Conservation (phyloP, 2,113 vertebrate genomes). For the Myiozetetes cayanensis region DNA sequence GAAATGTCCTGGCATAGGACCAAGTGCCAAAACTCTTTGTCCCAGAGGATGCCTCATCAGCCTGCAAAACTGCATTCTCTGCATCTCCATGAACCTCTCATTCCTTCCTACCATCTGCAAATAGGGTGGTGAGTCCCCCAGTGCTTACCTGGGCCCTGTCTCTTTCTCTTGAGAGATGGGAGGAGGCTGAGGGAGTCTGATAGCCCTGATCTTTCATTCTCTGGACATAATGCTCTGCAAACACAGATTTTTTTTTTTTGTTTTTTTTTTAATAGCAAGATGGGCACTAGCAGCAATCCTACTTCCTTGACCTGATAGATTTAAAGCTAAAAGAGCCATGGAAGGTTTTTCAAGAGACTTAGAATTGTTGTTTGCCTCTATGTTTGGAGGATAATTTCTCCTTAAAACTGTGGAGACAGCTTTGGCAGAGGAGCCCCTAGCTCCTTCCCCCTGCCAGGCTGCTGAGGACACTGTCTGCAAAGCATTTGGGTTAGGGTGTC, state of each 20-base stretch:
- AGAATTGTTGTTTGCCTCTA: background rate
- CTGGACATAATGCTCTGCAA: rapidly evolving
- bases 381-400: background rate
- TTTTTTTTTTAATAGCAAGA: background rate
- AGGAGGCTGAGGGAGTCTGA: background rate
- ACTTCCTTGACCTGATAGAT: background rate
- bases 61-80: background rate
- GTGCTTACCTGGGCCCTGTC: background rate
- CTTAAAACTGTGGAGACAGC: background rate
- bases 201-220: background rate
- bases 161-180: background rate
- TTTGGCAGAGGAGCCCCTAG: background rate
- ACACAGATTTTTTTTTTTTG: background rate
- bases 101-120: background rate
- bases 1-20: background rate
- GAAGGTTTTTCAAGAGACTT: background rate
- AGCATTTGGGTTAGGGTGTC: rapidly evolving
- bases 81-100: background rate
- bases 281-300: background rate
- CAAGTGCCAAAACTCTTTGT: background rate
- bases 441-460: background rate
- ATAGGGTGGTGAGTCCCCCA: background rate
- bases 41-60: background rate
- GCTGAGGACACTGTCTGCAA: background rate
- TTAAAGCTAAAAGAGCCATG: background rate